A percentile compares a stretch with the other conserved stretches of the same genome.
Conservation (phyloP, 1,140 invertebrate genomes). For the Holcopasites calliopsidis region DNA sequence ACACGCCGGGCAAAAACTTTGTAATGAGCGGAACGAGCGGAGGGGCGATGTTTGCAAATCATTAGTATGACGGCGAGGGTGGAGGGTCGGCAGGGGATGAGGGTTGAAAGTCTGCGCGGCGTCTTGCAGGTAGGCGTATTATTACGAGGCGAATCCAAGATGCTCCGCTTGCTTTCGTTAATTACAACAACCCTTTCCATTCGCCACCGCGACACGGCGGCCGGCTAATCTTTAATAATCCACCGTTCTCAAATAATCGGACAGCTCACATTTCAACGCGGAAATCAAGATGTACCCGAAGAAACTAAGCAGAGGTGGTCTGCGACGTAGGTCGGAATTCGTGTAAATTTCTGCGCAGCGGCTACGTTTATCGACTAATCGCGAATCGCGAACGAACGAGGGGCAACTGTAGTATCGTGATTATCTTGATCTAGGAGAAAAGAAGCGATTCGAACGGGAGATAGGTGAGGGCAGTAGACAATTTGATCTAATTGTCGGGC, state of each 20-base stretch:
- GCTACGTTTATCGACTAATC: background rate
- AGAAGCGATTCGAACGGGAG: background rate
- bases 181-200: background rate
- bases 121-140: constrained; percentile 20
- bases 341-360: background rate
- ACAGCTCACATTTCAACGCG: background rate
- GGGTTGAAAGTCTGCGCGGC: constrained; percentile 11
- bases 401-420: too few species aligned
- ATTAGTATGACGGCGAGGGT: constrained; percentile 67
- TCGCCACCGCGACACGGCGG: background rate
- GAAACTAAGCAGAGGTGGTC: too few species aligned
- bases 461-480: too few species aligned
- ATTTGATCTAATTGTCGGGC: background rate
- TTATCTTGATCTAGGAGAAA: background rate
- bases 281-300: too few species aligned
- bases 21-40: constrained; percentile 66
- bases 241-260: background rate
- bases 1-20: constrained; percentile 63
- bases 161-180: background rate
- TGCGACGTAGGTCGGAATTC: too few species aligned
- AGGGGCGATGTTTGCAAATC: constrained; percentile 76
- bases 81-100: constrained; percentile 22
- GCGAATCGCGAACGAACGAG: background rate
- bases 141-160: background rate
- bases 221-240: too few species aligned